Base-by-base conservation (phyloP, 2,797 vertebrate genomes). In the Coreius guichenoti region DNA sequence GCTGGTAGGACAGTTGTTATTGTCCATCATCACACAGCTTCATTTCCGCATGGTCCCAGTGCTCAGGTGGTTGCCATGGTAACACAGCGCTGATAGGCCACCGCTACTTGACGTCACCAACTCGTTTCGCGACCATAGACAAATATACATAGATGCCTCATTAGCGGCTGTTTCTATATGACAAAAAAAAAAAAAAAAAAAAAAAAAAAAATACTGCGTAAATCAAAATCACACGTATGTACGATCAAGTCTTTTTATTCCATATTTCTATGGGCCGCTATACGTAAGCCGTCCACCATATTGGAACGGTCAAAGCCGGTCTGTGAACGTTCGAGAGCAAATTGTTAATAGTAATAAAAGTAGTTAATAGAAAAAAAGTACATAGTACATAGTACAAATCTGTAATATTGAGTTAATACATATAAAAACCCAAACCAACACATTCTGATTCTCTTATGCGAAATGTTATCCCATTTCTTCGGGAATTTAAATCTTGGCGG, bases 11-110 rank as follows among this genome's bases (percentile, higher is more conserved):
- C 12, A 6, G 56, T 51, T 82, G n/a, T 82, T 86, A 9, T 82
- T 47, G 12, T 86, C 7, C 33, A 19, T 43, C 21, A 29, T 76
- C 23, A 1, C 8, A 68, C 12, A 73, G 14, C 9, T 51, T 63
- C 7, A 69, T 74, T 83, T 78, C 75, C 74, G 67, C 45, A 39
- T 58, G 7, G 9, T 14, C 23, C 45, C 26, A 29, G 3, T 1
- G 39, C 74, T 56, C 70, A 21, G 9, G 9, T 21, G 7, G 47
- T 82, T 63, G 51, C 39, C 43, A 47, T 29, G 58, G 76, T 54
- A 80, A 68, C 86, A 31, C 16, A 21, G 5, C 21, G 29, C 67
- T 26, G 83, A 65, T 74, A 23, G 56, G 83, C 11, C 68, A 36
- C 8, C 1, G 1, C 51, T 36, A 17, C 45, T 12, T 14, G 6